These are phyloP conservation scores for Gymnocheta viridis DNA, from an alignment of 2,888 invertebrate genomes.

Conservation along the genomic window DNA sequence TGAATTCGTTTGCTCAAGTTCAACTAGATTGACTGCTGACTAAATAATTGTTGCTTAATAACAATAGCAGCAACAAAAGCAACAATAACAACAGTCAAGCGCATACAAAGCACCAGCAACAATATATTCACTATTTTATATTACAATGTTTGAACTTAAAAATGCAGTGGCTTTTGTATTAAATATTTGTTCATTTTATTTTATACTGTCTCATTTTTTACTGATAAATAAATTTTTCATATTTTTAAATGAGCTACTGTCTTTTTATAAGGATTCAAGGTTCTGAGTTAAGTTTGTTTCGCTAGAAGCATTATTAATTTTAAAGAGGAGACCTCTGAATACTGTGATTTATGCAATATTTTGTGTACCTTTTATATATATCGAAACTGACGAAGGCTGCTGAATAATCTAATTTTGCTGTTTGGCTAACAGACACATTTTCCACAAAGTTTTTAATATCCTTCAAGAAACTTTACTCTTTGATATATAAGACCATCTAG, in stretches of 20 bases:
- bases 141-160: slow-evolving; percentile 53
- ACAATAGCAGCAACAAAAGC: slow-evolving; percentile 49
- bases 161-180: slow-evolving; percentile 57
- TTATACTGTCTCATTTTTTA: slow-evolving; percentile 29
- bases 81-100: slow-evolving; percentile 24
- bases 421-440: no score
- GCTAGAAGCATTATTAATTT: no score
- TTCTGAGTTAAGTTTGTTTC: neutral
- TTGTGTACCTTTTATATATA: no score
- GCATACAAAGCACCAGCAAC: slow-evolving; percentile 71
- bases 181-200: slow-evolving; percentile 51
- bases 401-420: no score
- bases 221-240: slow-evolving; percentile 39
- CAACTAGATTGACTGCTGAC: slow-evolving; percentile 80
- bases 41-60: slow-evolving; percentile 79
- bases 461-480: no score
- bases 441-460: no score
- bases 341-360: no score
- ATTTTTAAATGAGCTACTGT: slow-evolving; percentile 35
- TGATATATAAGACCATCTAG: no score
- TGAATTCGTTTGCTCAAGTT: slow-evolving; percentile 75
- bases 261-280: neutral
- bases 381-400: no score
- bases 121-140: slow-evolving; percentile 44
- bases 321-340: no score